These are phyloP conservation scores for Pteropus rufus DNA, from an alignment of 2,797 vertebrate species.

Conservation along the genomic window DNA sequence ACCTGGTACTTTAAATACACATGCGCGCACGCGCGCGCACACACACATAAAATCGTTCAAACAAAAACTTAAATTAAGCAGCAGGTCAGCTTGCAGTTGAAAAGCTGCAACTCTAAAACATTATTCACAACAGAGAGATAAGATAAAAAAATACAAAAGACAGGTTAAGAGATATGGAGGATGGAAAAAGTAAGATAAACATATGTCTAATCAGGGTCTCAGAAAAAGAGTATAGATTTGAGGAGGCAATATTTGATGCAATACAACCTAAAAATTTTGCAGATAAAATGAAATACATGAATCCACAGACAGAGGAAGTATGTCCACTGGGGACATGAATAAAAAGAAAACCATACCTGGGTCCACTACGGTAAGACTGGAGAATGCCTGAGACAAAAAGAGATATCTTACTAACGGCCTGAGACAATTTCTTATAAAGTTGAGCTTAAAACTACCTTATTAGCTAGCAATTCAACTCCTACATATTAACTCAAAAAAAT, in stretches of 20 bases:
- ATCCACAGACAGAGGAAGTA: background rate
- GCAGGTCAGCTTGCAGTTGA: background rate
- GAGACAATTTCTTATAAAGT: background rate
- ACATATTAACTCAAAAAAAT: background rate
- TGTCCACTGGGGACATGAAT: background rate
- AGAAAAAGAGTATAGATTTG: background rate
- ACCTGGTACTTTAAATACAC: no score
- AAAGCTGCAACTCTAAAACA: background rate
- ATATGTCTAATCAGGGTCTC: background rate
- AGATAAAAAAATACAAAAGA: background rate
- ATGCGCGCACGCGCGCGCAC: accelerated
- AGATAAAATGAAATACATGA: background rate
- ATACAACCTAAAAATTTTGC: background rate
- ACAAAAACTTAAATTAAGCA: background rate
- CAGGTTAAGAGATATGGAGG: background rate
- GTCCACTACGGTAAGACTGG: background rate
- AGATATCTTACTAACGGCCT: background rate
- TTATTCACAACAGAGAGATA: background rate
- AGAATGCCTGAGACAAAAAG: background rate
- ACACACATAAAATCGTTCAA: background rate
- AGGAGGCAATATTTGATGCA: background rate
- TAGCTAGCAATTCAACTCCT: background rate
- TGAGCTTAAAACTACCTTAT: background rate
- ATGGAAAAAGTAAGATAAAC: background rate
- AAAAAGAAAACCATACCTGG: background rate